phyloP scores from a whole-genome alignment of 2,888 invertebrate genomes.

The Brassicogethes aeneus region DNA sequence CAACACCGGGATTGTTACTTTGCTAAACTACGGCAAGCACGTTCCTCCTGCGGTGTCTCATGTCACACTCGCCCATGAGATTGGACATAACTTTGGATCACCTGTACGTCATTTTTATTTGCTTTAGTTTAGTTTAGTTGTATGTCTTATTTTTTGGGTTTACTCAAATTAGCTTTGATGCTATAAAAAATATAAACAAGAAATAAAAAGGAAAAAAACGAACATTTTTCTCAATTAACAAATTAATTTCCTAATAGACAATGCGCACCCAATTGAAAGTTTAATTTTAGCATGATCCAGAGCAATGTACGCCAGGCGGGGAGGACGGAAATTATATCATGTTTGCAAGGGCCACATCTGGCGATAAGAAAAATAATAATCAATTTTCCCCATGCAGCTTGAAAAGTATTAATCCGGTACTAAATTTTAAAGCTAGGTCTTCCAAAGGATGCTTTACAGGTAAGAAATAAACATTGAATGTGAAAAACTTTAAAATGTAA shows the following conservation, averaged over 20 bases:
- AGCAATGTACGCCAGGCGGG: constrained; percentile 88
- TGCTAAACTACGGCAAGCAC: constrained; percentile 95
- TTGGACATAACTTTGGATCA: constrained; percentile 98
- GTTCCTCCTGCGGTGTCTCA: constrained; percentile 98
- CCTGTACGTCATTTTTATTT: constrained; percentile 63
- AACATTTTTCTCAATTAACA: no score
- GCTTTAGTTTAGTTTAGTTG: no score
- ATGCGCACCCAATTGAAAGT: no score
- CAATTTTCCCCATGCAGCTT: constrained; percentile 93
- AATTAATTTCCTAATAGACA: no score
- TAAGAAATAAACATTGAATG: no score
- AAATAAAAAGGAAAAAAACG: no score
- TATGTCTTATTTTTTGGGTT: no score
- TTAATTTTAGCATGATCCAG: constrained; percentile 88
- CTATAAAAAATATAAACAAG: no score
- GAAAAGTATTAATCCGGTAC: constrained; percentile 83
- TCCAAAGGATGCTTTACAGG: constrained; percentile 89
- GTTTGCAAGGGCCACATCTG: constrained; percentile 98
- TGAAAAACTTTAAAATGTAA: no score
- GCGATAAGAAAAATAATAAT: constrained; percentile 96
- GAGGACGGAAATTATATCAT: constrained; percentile 98
- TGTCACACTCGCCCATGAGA: constrained; percentile 97
- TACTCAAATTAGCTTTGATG: no score
- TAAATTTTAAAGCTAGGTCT: constrained; percentile 85
- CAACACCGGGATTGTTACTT: constrained; percentile 96